These are phyloP conservation scores for Drosophila subquinaria DNA, from an alignment of 2,888 invertebrate species.

Conservation along the genomic window DNA sequence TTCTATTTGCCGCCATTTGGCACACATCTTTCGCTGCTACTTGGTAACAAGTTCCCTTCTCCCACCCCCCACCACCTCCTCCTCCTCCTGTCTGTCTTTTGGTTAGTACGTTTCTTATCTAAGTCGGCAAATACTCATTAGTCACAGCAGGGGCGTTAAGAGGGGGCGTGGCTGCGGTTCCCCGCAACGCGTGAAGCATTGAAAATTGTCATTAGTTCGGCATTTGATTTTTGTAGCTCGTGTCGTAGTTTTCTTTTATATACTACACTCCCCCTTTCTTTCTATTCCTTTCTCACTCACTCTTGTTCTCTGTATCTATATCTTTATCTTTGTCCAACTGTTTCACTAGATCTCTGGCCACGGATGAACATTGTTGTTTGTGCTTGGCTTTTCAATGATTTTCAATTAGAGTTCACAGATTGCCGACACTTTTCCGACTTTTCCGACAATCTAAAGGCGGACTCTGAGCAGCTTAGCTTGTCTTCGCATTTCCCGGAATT, in stretches of 20 bases:
- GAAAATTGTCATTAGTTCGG: slow-evolving; percentile 79
- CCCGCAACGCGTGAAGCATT: slow-evolving; percentile 70
- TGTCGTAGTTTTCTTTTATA: slow-evolving; percentile 26
- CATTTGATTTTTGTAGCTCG: slow-evolving; percentile 64
- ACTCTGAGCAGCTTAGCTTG: slow-evolving; percentile 40
- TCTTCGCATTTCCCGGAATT: slow-evolving; percentile 41
- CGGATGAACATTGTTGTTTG: slow-evolving; percentile 24
- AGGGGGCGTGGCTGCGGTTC: slow-evolving; percentile 33
- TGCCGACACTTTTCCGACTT: slow-evolving; percentile 62
- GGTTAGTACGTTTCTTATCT: slow-evolving; percentile 62
- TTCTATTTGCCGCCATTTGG: slow-evolving; percentile 44
- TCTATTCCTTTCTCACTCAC: neutral
- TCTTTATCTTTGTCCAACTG: neutral
- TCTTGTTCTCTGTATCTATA: neutral
- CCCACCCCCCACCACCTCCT: neutral
- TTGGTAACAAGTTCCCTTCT: slow-evolving; percentile 51
- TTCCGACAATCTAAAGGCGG: slow-evolving; percentile 39
- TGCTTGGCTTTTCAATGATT: slow-evolving; percentile 70
- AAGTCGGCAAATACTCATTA: slow-evolving; percentile 74
- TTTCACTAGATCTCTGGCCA: slow-evolving; percentile 2
- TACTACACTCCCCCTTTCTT: neutral
- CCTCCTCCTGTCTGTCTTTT: neutral
- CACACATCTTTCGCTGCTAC: slow-evolving; percentile 56
- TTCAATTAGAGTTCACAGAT: slow-evolving; percentile 74
- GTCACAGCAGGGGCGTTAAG: slow-evolving; percentile 59